Base-by-base conservation (phyloP, 35 echinoderm and acorn worm species). In the Apostichopus japonicus region DNA sequence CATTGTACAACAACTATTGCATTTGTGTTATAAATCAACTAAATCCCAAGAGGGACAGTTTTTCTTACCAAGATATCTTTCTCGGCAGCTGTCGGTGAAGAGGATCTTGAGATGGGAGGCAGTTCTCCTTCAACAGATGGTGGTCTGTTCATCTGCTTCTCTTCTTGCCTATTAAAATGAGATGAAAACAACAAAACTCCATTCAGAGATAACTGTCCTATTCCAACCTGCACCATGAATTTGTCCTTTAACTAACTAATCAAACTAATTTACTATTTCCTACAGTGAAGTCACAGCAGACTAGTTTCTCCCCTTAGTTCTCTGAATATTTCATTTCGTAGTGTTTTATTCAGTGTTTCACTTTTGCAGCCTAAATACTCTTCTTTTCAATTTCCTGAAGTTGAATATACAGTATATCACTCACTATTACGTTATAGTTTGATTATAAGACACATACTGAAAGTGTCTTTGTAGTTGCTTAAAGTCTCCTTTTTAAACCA, bases 21-120 rank as follows among this genome's bases (percentile, higher is more conserved):
- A 61, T 61, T 61, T 61, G 13, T 11, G 0, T 61, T 11, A 61
- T 11, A 33, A 33, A 9, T 23, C 33, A 78, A 13, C 8, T 23
- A 86, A 55, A 52, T 72, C 70, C 16, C 1, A 17, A 27, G 57
- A 61, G 13, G 7, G 13, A 11, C 7, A 61, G 65, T 5, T 24
- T 22, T 0, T 57, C 96, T 92, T 62, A 98, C 97, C 91, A 98
- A 80, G 59, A 99, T 99, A 62, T 99, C 97, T 90, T 99, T 99
- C 79, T 99, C 97, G 77, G 97, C 97, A 55, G 97, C 92, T 23
- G 97, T 99, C n/a, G 97, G 97, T 23, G 97, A 99, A 6, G 93
- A 93, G 23, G 97, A 94, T 79, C 97, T 95, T 54, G 97, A 95
- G 22, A 96, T 91, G 21, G 93, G 93, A 57, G 95, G 93, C 14